Evolutionary conservation across 2,797 vertebrate genomes (phyloP), one percentile per base, ranked within the genome.

Genomic region (Chaenodraco wilsoni): DNA sequence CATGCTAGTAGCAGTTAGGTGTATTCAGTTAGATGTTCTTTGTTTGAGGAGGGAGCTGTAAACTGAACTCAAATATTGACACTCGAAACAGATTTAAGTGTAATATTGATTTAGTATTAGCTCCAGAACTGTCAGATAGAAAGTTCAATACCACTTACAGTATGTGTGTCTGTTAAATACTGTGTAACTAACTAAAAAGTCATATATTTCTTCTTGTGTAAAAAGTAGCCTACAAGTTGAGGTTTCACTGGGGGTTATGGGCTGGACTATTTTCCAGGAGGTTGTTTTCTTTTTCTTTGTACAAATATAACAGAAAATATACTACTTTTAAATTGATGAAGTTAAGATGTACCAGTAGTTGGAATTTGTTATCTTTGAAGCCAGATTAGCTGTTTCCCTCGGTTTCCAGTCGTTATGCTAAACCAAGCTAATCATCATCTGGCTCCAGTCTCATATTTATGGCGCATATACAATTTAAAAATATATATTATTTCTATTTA

Each of bases 381-480:
- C 9, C 14, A 40, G 3, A 33, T 15, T 49, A 15, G 11, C 40
- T 27, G 14, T 37, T 41, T 11, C 14, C 27, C n/a, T 33, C 1
- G 9, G 31, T 60, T 46, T 46, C 41, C 15, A n/a, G 7, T 50
- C 45, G 44, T 63, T 37, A 21, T 63, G 14, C 40, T 69, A 57
- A 58, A 17, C 43, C 55, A 55, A 6, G 31, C 43, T 45, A 33
- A 61, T 13, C 8, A 16, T 5, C n/a, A 14, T 33, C n/a, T 23
- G 6, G 14, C 15, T 40, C n/a, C 7, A 6, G 33, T 37, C 33
- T 37, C 33, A 49, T 10, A 45, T 33, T 33, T 37, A 37, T 43
- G 10, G 40, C 19, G 7, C 44, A 27, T 27, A 27, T 27, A 27
- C 27, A 5, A 27, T 27, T 23, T 27, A 4, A 27, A 27, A 5